A percentile compares a stretch with the other conserved stretches of the same genome.
phyloP scores from a whole-genome alignment of 1,140 invertebrate species.

The Matsumurasca onukii region DNA sequence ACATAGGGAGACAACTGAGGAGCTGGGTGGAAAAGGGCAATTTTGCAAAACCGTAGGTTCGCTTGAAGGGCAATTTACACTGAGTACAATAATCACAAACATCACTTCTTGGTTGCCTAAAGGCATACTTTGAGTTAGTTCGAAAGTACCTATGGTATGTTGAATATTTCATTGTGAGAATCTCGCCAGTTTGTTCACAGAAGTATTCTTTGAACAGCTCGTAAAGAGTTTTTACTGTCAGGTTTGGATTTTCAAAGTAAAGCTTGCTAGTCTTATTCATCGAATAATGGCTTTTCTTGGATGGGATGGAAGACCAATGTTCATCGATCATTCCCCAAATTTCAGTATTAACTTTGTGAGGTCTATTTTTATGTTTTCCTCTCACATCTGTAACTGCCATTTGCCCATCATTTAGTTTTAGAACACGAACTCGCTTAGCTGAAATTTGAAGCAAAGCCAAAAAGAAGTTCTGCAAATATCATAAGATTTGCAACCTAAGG shows the following conservation, averaged over 20 bases:
- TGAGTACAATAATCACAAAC: constrained; percentile 26
- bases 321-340: constrained; percentile 27
- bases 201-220: constrained; percentile 24
- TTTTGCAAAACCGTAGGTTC: too few relatives aligned
- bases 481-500: constrained; percentile 3
- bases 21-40: too few relatives aligned
- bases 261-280: not conserved
- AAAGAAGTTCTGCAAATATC: constrained; percentile 16
- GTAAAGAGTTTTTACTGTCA: constrained; percentile 24
- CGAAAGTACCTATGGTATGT: constrained; percentile 23
- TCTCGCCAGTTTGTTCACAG: constrained; percentile 4
- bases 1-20: too few relatives aligned
- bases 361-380: constrained; percentile 24
- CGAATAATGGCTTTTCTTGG: constrained; percentile 18
- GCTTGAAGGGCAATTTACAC: constrained; percentile 13
- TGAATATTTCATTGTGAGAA: not conserved
- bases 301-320: constrained; percentile 27
- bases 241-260: constrained; percentile 14
- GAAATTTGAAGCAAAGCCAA: constrained; percentile 23
- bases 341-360: constrained; percentile 1
- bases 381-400: constrained; percentile 6
- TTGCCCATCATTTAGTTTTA: constrained; percentile 25
- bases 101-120: constrained; percentile 31
- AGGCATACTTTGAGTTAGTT: constrained; percentile 4
- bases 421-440: not conserved